Percentiles rank a stretch among this genome's conserved stretches.
These are phyloP conservation scores for Volucella inflata DNA, from an alignment of 2,888 invertebrate genomes.

Conservation along the genomic window DNA sequence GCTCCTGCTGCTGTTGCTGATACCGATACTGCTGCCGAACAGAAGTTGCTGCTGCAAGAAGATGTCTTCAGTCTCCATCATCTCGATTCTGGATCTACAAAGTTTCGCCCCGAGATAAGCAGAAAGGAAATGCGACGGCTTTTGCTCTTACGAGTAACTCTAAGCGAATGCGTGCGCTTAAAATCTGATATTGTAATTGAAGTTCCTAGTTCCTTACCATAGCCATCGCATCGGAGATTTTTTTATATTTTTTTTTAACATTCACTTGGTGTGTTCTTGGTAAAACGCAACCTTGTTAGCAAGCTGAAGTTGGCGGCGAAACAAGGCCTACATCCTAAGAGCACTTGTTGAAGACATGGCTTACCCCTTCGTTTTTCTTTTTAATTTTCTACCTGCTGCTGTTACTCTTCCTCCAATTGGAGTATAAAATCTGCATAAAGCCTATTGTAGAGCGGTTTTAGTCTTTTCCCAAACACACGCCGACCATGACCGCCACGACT, in stretches of 20 bases:
- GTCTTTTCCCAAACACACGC: slow-evolving; percentile 32
- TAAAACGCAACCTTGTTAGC: slow-evolving; percentile 74
- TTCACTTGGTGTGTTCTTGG: slow-evolving; percentile 64
- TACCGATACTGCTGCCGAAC: slow-evolving; percentile 28
- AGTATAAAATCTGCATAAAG: slow-evolving; percentile 73
- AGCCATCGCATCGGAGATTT: slow-evolving; percentile 9
- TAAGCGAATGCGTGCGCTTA: slow-evolving; percentile 76
- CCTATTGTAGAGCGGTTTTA: slow-evolving; percentile 59
- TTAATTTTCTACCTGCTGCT: not conserved
- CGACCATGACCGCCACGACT: slow-evolving; percentile 44
- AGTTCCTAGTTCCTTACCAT: slow-evolving; percentile 70
- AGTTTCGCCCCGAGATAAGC: slow-evolving; percentile 54
- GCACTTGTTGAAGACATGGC: slow-evolving; percentile 49
- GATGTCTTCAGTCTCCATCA: slow-evolving; percentile 28
- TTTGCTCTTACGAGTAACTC: not conserved
- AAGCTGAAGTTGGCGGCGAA: slow-evolving; percentile 66
- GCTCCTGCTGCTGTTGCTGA: slow-evolving; percentile 9
- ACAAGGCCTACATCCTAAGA: slow-evolving; percentile 66
- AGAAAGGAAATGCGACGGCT: slow-evolving; percentile 59
- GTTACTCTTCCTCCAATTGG: slow-evolving; percentile 52
- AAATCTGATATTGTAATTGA: slow-evolving; percentile 77
- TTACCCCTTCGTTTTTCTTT: not conserved
- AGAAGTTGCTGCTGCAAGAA: slow-evolving; percentile 57
- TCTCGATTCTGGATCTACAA: slow-evolving; percentile 16
- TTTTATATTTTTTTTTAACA: not conserved